These are phyloP conservation scores for Melospiza georgiana DNA, from an alignment of 2,113 vertebrate species.

Conservation along the genomic window DNA sequence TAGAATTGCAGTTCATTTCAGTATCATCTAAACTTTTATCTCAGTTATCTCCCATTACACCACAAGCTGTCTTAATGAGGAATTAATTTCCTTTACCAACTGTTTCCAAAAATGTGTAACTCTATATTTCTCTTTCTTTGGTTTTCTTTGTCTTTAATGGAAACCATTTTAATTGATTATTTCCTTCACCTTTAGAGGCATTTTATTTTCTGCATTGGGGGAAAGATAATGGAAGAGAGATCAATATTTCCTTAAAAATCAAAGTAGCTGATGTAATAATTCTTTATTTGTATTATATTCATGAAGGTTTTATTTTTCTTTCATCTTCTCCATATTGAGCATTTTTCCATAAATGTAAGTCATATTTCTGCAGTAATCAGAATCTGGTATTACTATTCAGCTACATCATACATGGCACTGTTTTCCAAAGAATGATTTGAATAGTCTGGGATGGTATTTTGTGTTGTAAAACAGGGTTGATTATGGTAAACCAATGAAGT, in stretches of 20 bases:
- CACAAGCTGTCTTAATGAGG: neutral
- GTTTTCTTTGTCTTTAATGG: neutral
- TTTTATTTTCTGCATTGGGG: neutral
- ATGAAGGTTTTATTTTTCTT: neutral
- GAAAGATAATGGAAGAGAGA: neutral
- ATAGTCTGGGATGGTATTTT: neutral
- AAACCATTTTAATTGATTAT: neutral
- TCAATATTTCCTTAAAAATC: conserved; percentile 8
- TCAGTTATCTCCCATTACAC: neutral
- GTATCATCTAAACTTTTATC: neutral
- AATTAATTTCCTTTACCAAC: neutral
- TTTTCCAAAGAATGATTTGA: neutral
- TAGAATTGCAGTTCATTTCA: neutral
- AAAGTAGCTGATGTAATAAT: neutral
- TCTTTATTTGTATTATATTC: neutral
- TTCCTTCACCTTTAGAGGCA: neutral
- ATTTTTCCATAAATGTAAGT: neutral
- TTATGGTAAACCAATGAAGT: neutral
- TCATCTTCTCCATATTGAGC: neutral
- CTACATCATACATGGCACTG: neutral
- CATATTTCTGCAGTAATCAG: neutral
- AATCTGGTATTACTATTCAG: neutral
- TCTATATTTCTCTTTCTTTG: neutral
- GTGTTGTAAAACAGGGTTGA: neutral
- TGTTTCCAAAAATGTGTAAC: neutral